phyloP scores from a whole-genome alignment of 2,113 vertebrate species.

The Puffinus mauretanicus region DNA sequence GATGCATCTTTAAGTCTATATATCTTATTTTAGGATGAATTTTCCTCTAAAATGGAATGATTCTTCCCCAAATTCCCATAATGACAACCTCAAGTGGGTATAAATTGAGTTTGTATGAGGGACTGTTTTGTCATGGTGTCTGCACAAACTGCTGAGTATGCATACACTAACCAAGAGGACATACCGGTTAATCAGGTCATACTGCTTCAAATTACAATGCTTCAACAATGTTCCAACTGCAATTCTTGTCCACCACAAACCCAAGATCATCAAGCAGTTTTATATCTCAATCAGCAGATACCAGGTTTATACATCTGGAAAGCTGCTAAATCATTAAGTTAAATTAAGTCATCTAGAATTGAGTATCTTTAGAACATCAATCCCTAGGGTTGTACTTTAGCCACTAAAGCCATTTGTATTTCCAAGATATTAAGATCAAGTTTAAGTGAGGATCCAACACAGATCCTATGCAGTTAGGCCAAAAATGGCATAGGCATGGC shows the following conservation, averaged over 20 bases:
- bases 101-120: not conserved
- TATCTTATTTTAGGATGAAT: not conserved
- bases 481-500: not conserved
- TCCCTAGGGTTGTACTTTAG: not conserved
- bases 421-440: not conserved
- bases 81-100: not conserved
- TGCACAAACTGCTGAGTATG: not conserved
- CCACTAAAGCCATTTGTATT: not conserved
- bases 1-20: not conserved
- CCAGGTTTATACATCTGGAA: not conserved
- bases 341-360: not conserved
- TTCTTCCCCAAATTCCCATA: not conserved
- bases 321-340: not conserved
- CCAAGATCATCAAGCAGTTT: not conserved
- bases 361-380: not conserved
- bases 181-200: not conserved
- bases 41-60: not conserved
- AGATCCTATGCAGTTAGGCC: not conserved
- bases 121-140: not conserved
- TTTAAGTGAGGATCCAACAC: not conserved
- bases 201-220: not conserved
- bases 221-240: not conserved
- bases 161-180: not conserved
- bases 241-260: not conserved
- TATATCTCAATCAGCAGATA: not conserved